Evolutionary conservation across 2,797 vertebrate genomes (phyloP).

Genomic region (Peromyscus melanophrys): DNA sequence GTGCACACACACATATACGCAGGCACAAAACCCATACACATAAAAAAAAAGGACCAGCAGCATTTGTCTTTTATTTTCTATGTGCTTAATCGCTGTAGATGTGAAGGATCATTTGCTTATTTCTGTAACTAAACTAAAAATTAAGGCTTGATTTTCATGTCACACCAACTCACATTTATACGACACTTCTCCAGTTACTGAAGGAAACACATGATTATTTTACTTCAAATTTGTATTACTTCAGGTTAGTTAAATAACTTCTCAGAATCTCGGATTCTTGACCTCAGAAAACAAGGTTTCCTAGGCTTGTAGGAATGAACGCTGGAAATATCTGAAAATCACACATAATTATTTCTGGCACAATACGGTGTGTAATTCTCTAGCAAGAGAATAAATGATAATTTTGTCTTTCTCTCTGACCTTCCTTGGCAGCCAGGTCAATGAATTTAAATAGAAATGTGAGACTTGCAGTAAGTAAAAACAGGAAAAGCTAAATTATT

Average conservation of each 20-base stretch:
- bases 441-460: slow-evolving; percentile 26
- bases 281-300: not conserved
- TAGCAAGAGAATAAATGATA: not conserved
- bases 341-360: not conserved
- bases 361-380: not conserved
- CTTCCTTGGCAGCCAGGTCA: not conserved
- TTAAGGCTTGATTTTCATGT: not conserved
- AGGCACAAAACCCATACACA: too few relatives aligned
- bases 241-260: slow-evolving; percentile 23
- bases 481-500: not conserved
- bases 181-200: not conserved
- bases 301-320: slow-evolving; percentile 1
- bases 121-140: not conserved
- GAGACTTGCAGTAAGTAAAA: slow-evolving; percentile 14
- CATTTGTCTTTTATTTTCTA: not conserved
- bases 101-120: not conserved
- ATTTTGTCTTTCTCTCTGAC: slow-evolving; percentile 20
- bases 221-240: not conserved
- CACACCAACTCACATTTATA: not conserved
- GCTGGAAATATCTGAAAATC: not conserved
- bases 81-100: not conserved
- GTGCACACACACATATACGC: too few relatives aligned
- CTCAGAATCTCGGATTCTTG: slow-evolving; percentile 40
- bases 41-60: not conserved
- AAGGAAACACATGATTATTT: not conserved